Conservation (phyloP, 2,888 invertebrate species). For the Eurytoma californica region DNA sequence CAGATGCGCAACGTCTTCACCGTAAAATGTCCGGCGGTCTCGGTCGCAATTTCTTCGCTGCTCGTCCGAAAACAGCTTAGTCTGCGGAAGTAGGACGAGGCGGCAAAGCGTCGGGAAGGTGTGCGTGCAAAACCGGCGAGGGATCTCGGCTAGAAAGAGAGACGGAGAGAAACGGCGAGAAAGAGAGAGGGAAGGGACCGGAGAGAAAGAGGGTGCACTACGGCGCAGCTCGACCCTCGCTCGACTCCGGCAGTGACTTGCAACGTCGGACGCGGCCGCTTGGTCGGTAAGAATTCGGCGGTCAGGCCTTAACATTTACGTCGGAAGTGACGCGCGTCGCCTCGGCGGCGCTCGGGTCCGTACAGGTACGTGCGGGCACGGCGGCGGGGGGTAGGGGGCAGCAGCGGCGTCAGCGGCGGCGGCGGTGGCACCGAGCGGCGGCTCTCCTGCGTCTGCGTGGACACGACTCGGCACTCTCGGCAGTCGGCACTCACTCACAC, state of each 20-base stretch:
- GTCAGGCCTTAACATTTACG: not conserved
- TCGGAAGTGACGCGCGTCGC: conserved; percentile 23
- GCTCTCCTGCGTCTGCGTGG: too few relatives aligned
- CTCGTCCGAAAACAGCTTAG: conserved; percentile 59
- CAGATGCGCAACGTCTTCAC: not conserved
- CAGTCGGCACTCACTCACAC: not conserved
- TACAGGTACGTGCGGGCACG: not conserved
- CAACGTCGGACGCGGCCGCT: not conserved
- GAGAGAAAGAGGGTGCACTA: conserved; percentile 15
- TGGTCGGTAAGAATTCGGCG: not conserved
- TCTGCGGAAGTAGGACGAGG: not conserved
- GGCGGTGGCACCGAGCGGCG: not conserved
- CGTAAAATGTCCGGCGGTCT: conserved; percentile 44
- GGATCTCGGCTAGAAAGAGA: not conserved
- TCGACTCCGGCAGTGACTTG: too few relatives aligned
- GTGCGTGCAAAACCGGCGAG: not conserved
- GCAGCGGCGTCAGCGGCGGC: conserved; percentile 6
- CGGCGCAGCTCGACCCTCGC: not conserved
- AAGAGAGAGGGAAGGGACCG: not conserved
- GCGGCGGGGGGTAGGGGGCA: not conserved
- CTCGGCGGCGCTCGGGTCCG: not conserved
- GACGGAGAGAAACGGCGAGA: conserved; percentile 57
- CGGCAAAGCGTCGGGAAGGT: not conserved
- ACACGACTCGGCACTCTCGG: too few relatives aligned
- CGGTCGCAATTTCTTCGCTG: conserved; percentile 47